phyloP scores from a whole-genome alignment of 2,888 invertebrate species.

The Diogma glabrata region DNA sequence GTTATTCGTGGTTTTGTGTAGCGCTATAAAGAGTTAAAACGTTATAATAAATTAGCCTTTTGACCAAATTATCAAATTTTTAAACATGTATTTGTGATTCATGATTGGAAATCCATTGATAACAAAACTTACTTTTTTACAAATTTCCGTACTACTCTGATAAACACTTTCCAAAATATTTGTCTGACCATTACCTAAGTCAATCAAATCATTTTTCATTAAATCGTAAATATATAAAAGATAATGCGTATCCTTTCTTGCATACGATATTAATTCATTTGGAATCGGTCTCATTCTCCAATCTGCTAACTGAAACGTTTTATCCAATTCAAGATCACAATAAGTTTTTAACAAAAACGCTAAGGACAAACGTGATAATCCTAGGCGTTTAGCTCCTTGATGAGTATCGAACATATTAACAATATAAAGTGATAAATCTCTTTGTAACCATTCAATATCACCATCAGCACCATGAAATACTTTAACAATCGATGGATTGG shows the following conservation, averaged over 20 bases:
- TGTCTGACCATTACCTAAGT: slow-evolving; percentile 46
- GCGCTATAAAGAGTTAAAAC: slow-evolving; percentile 39
- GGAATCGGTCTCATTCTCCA: slow-evolving; percentile 90
- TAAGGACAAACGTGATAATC: slow-evolving; percentile 57
- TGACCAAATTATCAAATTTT: no score
- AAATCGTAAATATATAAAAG: slow-evolving; percentile 78
- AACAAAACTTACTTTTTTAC: slow-evolving; percentile 56
- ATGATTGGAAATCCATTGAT: no score
- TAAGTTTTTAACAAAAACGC: slow-evolving; percentile 67
- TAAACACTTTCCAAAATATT: slow-evolving; percentile 60
- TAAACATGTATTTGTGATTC: no score
- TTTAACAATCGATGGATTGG: slow-evolving; percentile 81
- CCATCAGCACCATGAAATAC: slow-evolving; percentile 86
- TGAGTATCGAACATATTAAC: slow-evolving; percentile 97
- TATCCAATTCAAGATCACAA: slow-evolving; percentile 70
- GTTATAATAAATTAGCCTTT: slow-evolving; percentile 12
- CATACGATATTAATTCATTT: slow-evolving; percentile 67
- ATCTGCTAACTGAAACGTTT: slow-evolving; percentile 87
- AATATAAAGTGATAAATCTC: slow-evolving; percentile 88
- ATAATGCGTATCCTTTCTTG: slow-evolving; percentile 90
- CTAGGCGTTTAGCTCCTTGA: slow-evolving; percentile 67
- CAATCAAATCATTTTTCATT: slow-evolving; percentile 62
- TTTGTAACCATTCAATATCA: slow-evolving; percentile 89
- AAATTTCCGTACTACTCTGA: slow-evolving; percentile 60
- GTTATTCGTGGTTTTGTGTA: slow-evolving; percentile 66